These are phyloP conservation scores for Ischnus inquisitorius DNA, from an alignment of 2,888 invertebrate species.

Conservation along the genomic window DNA sequence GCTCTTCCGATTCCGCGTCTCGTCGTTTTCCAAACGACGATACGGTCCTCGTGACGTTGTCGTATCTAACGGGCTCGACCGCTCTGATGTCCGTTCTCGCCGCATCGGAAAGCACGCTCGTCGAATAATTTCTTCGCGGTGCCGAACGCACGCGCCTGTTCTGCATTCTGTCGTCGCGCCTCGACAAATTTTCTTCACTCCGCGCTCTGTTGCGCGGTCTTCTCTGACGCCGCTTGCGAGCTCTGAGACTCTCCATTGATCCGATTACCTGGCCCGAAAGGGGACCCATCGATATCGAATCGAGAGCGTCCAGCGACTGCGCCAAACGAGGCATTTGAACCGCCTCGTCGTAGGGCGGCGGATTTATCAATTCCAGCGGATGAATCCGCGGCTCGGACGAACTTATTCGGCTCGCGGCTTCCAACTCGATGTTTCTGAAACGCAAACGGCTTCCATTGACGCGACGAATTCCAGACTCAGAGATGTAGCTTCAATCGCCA, in stretches of 20 bases:
- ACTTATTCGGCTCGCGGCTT: slow-evolving; percentile 69
- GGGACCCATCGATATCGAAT: slow-evolving; percentile 75
- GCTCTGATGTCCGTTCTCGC: slow-evolving; percentile 16
- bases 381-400: slow-evolving; percentile 87
- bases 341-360: slow-evolving; percentile 93
- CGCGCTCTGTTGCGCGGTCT: slow-evolving; percentile 75
- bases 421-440: slow-evolving; percentile 74
- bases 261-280: slow-evolving; percentile 73
- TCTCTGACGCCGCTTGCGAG: slow-evolving; percentile 75
- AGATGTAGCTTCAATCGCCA: no score
- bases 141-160: slow-evolving; percentile 54
- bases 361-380: slow-evolving; percentile 88
- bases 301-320: slow-evolving; percentile 81
- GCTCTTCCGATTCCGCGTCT: slow-evolving; percentile 70
- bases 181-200: slow-evolving; percentile 81
- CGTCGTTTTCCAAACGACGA: slow-evolving; percentile 59
- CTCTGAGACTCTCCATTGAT: slow-evolving; percentile 80
- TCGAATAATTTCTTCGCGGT: slow-evolving; percentile 65
- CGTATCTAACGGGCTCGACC: slow-evolving; percentile 67
- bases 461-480: no score
- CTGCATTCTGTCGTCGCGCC: slow-evolving; percentile 76
- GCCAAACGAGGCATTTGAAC: slow-evolving; percentile 90
- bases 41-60: slow-evolving; percentile 52
- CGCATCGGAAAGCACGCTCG: slow-evolving; percentile 52
- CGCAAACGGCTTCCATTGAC: background rate